phyloP scores from a whole-genome alignment of 2,113 vertebrate species.

The Micronisus gabar region DNA sequence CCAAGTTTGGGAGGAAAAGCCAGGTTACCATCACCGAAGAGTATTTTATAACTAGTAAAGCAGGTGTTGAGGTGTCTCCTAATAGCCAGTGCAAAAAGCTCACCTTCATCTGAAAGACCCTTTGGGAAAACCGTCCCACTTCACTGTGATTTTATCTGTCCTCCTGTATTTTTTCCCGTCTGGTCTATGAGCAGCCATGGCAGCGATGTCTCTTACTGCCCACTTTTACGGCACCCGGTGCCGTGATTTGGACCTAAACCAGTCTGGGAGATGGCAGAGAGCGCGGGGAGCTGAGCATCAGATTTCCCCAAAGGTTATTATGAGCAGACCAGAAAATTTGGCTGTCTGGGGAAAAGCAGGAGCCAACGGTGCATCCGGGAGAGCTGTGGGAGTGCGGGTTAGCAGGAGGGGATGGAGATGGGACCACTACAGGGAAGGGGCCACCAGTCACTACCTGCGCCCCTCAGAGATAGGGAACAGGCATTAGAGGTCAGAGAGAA shows the following conservation, averaged over 20 bases:
- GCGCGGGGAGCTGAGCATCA: rapidly evolving
- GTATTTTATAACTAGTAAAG: neutral
- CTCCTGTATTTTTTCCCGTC: neutral
- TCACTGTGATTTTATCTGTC: neutral
- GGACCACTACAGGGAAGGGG: neutral
- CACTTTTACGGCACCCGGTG: neutral
- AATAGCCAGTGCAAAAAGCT: neutral
- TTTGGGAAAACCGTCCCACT: neutral
- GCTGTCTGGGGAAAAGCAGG: neutral
- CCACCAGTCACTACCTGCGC: too few species aligned
- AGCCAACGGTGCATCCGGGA: neutral
- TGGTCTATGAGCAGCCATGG: neutral
- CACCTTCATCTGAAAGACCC: neutral
- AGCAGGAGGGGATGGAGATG: neutral
- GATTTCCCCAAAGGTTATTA: neutral
- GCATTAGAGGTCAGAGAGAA: neutral
- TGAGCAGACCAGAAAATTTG: neutral
- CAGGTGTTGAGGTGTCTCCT: neutral
- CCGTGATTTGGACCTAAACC: neutral
- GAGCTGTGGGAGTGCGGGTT: neutral
- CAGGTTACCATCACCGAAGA: neutral
- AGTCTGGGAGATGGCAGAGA: neutral
- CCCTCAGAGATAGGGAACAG: neutral
- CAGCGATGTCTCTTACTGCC: rapidly evolving
- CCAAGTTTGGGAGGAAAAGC: neutral